Evolutionary conservation across 2,113 vertebrate species (phyloP), one percentile per base, ranked within the genome.

Genomic region (Ameiurus melas): DNA sequence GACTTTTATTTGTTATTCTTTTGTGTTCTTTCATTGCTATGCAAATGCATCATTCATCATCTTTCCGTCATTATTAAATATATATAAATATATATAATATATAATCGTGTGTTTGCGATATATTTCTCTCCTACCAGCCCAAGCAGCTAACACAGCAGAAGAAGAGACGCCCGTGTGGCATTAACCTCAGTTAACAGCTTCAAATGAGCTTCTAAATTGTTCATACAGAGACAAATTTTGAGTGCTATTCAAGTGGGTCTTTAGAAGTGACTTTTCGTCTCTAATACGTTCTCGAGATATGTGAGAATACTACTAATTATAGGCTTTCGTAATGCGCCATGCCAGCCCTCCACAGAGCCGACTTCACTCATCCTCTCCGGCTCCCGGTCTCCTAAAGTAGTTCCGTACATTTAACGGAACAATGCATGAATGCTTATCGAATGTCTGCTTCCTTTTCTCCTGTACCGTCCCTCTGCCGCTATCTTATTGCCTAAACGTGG

Each of bases 261-360:
- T 93, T 92, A 93, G 92, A 91, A 92, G 79, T 87, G 90, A 93
- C 92, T 93, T 92, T 90, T 92, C 89, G 87, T 91, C 89, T 91
- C 90, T 94, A 94, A 94, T 93, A 94, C 92, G 92, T 93, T 92
- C 90, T 86, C 55, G 73, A 91, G 92, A 94, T 93, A 93, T 94
- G 94, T 93, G 93, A 93, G 92, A 94, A 94, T 86, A 88, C 91
- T 93, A 93, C 94, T 94, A 94, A 94, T 95, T 93, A 93, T 78
- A 88, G 90, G 91, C 92, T 93, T 94, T 92, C 92, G 92, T 92
- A 92, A 91, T 19, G 78, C 33, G 75, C 92, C 93, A 92, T 93
- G 91, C 92, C 92, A 30, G 51, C 62, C 43, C 93, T 91, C 88
- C 33, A 81, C 91, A 71, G 73, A 87, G 86, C 90, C 91, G 85